phyloP scores from a whole-genome alignment of 2,113 vertebrate genomes.

The Gopherus flavomarginatus region DNA sequence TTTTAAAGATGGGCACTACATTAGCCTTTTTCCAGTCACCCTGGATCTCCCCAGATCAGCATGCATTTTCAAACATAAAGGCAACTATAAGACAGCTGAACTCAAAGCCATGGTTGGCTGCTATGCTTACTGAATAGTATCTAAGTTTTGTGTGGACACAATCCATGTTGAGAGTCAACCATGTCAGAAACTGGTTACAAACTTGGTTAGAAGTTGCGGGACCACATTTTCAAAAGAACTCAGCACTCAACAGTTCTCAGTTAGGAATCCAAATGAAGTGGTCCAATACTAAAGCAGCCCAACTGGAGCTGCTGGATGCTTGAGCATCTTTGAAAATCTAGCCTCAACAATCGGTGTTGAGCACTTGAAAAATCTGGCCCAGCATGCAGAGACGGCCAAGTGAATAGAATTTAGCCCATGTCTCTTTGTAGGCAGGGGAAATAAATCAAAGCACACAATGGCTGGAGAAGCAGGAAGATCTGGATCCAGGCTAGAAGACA shows the following conservation, averaged over 20 bases:
- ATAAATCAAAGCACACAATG: not conserved
- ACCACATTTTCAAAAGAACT: not conserved
- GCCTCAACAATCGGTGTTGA: fast-evolving
- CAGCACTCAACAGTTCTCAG: not conserved
- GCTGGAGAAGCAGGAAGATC: not conserved
- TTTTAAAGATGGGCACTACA: too few species aligned
- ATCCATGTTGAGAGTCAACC: fast-evolving
- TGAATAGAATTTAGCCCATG: not conserved
- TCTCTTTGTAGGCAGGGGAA: not conserved
- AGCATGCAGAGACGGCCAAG: not conserved
- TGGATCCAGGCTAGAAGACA: not conserved
- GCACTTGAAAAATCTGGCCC: not conserved
- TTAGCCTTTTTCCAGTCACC: too few species aligned
- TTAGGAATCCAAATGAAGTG: not conserved
- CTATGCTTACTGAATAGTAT: not conserved
- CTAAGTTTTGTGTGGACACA: not conserved
- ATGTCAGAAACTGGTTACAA: not conserved
- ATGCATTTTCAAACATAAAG: not conserved
- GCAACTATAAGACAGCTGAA: not conserved
- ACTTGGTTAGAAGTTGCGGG: not conserved
- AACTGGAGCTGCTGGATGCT: not conserved
- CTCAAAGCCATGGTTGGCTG: not conserved
- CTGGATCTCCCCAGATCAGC: too few species aligned
- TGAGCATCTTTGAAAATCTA: not conserved
- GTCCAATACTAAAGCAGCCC: not conserved